Base-by-base conservation (phyloP, 1,140 invertebrate species). In the Halictus rubicundus region DNA sequence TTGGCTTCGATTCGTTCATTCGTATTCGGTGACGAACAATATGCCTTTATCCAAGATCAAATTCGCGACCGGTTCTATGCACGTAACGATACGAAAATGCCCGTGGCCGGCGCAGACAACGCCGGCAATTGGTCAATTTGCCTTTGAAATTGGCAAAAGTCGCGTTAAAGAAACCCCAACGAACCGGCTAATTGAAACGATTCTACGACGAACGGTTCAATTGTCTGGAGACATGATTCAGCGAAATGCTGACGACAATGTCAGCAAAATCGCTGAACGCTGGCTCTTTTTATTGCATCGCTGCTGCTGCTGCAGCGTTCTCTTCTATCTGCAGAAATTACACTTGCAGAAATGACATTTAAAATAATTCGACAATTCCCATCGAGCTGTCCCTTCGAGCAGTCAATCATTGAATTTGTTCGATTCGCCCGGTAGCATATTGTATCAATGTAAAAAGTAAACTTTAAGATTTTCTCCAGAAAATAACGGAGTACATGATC, bases 11-110 rank as follows among this genome's bases (percentile, higher is more conserved):
- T 78, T 72, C 37, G 66, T 78, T 78, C 46, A n/a, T 64, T 71
- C 46, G 23, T 57, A 72, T 78, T 78, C 76, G 60, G 5, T 21
- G 32, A 52, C 68, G 76, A 52, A 78, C 76, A 78, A 78, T 78
- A 46, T 68, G 46, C 37, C 60, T 72, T 78, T 72, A 72, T 72
- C 8, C 46, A 57, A 78, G 46, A 78, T 78, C 69, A 9, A 78
- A 78, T 64, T 65, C 25, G 8, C 76, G 60, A 57, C 32, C 42
- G 32, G 25, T 42, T 46, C 19, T 78, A 46, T 37, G 76, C 46
- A 64, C 54, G 32, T 71, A 54, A 63, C 42, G 5, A 16, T 12
- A 25, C 49, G 54, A 60, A 78, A 63, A 63, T 78, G 23, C 23
- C 12, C 10, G 16, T 23, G n/a, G 6, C 25, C 0, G 46, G 1